Evolutionary conservation across 2,797 vertebrate species (phyloP).

Genomic region (Clarias pachynema): DNA sequence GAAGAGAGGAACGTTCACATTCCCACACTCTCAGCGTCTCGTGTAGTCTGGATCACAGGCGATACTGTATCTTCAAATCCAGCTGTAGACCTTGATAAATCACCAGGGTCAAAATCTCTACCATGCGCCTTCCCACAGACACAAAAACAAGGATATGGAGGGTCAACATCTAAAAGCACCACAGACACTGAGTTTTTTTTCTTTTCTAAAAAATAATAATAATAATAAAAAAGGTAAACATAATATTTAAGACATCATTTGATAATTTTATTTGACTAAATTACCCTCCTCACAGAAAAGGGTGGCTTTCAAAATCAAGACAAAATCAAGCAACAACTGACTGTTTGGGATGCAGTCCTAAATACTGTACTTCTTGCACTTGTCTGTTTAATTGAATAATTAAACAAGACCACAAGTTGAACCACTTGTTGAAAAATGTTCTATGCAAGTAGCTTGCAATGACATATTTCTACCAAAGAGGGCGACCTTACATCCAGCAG

Average conservation of each 20-base stretch:
- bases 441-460: not conserved
- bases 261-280: not conserved
- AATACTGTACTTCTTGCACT: not conserved
- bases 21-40: constrained; percentile 37
- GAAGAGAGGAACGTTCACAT: constrained; percentile 1
- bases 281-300: not conserved
- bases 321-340: not conserved
- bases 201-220: not conserved
- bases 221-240: too few species aligned
- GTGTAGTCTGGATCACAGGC: constrained; percentile 37
- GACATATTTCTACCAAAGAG: not conserved
- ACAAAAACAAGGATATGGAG: constrained; percentile 1
- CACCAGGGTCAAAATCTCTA: constrained; percentile 29
- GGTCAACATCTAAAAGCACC: not conserved
- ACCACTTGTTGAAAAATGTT: not conserved
- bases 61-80: constrained; percentile 34
- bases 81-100: constrained; percentile 44
- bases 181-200: not conserved
- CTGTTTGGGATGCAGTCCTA: not conserved
- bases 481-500: constrained; percentile 1
- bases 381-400: too few species aligned
- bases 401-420: not conserved
- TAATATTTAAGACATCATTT: not conserved
- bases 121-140: constrained; percentile 18
- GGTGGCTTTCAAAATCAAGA: too few species aligned